Evolutionary conservation across 2,113 vertebrate genomes (phyloP), one percentile per base, ranked within the genome.

Genomic region (Pseudorasbora parva): DNA sequence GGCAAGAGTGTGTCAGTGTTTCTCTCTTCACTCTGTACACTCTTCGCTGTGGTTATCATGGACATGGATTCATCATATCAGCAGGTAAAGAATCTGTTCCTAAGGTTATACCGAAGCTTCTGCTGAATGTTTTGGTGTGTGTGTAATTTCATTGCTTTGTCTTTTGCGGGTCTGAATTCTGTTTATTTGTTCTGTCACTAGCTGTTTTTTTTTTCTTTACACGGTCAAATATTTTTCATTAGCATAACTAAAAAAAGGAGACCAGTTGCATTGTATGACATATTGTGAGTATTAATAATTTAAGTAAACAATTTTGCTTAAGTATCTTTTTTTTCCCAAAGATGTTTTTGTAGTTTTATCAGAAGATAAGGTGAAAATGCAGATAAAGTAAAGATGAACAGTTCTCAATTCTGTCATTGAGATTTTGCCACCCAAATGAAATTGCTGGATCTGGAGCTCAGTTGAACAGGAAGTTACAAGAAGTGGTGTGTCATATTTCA

Each of bases 11-110:
- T 60, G 21, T 59, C 83, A 71, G 1, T 54, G 12, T 60, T 43
- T 78, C 33, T 78, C 21, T 56, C 23, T 56, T 72, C 80, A 45
- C 25, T 83, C 57, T 66, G 43, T 64, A 12, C 4, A 4, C 4
- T 23, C 2, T 76, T 64, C 27, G 4, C 37, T 45, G 75, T 1
- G 19, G 57, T 45, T 45, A 17, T 60, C 56, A 45, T 25, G 37
- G 60, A 69, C 8, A 45, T 19, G 51, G 60, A 68, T 45, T 37
- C 43, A 25, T 73, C 56, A 8, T 45, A 12, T 76, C 84, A 71
- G 84, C 73, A 83, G 49, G 66, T 73, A 72, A 78, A 45, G 0
- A 68, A 62, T 45, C 8, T 25, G 7, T 60, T 78, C 15, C n/a
- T 77, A 25, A 12, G 76, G 11, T 41, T 57, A 14, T 25, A 43